Conservation (phyloP, 2,888 invertebrate genomes). For the Tuta absoluta region DNA sequence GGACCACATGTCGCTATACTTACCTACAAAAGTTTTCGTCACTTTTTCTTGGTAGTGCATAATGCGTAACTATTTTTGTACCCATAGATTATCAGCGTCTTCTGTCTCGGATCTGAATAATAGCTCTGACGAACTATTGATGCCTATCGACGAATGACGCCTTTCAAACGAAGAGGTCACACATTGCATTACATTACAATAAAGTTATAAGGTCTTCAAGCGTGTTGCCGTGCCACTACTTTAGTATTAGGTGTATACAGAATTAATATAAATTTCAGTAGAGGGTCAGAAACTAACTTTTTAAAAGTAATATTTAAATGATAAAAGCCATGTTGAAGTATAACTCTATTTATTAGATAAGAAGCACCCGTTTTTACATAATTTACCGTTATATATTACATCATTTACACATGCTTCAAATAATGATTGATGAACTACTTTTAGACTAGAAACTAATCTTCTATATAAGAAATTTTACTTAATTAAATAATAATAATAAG, state of each 20-base stretch:
- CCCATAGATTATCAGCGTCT: constrained; percentile 40
- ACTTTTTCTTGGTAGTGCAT: too few species aligned
- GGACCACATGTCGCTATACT: too few species aligned
- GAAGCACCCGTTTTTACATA: constrained; percentile 20
- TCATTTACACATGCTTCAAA: constrained; percentile 14
- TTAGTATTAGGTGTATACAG: too few species aligned
- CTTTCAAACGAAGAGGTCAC: neutral
- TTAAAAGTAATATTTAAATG: too few species aligned
- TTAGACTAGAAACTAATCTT: constrained; percentile 14
- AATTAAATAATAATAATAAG: constrained; percentile 8
- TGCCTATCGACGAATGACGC: constrained; percentile 64
- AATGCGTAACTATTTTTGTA: neutral
- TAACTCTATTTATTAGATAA: constrained; percentile 11
- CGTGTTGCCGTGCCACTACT: too few species aligned
- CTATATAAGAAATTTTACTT: neutral
- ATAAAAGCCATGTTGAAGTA: neutral
- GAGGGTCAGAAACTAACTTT: too few species aligned
- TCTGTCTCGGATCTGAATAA: constrained; percentile 56
- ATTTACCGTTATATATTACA: constrained; percentile 14
- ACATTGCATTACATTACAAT: neutral
- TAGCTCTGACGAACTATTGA: constrained; percentile 68
- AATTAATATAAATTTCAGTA: too few species aligned
- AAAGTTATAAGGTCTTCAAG: too few species aligned
- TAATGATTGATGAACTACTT: neutral
- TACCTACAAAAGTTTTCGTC: too few species aligned